A percentile compares a stretch with the other conserved stretches of the same genome.
phyloP scores from a whole-genome alignment of 2,113 vertebrate species.

The Sula dactylatra region DNA sequence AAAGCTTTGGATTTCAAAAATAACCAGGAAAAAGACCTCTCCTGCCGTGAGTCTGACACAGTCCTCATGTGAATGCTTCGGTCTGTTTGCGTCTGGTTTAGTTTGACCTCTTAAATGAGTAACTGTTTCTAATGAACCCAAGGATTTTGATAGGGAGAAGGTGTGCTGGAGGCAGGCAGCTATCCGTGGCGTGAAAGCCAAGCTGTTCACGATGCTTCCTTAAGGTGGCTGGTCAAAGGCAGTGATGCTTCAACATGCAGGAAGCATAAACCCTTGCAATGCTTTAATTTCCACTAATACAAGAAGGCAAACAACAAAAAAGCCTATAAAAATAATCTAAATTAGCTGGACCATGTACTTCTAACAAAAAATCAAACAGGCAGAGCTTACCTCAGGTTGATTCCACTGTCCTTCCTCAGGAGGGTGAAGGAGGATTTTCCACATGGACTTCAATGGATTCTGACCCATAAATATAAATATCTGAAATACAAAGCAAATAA shows the following conservation, averaged over 20 bases:
- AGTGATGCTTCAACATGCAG: neutral
- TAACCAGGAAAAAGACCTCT: neutral
- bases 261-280: neutral
- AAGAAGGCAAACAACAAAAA: neutral
- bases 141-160: neutral
- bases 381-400: neutral
- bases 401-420: neutral
- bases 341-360: neutral
- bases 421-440: neutral
- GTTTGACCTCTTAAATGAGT: neutral
- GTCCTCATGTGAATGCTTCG: neutral
- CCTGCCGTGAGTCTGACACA: neutral
- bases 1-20: neutral
- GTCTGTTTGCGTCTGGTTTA: neutral
- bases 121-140: neutral
- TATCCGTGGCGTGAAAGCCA: neutral
- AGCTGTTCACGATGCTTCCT: fast-evolving
- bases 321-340: neutral
- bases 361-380: neutral
- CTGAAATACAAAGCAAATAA: neutral
- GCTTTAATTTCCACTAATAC: neutral
- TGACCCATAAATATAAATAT: neutral
- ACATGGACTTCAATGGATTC: neutral
- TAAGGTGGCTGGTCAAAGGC: neutral
- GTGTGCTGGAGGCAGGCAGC: neutral